Base-by-base conservation (phyloP, 2,888 invertebrate genomes). In the Plusia festucae region DNA sequence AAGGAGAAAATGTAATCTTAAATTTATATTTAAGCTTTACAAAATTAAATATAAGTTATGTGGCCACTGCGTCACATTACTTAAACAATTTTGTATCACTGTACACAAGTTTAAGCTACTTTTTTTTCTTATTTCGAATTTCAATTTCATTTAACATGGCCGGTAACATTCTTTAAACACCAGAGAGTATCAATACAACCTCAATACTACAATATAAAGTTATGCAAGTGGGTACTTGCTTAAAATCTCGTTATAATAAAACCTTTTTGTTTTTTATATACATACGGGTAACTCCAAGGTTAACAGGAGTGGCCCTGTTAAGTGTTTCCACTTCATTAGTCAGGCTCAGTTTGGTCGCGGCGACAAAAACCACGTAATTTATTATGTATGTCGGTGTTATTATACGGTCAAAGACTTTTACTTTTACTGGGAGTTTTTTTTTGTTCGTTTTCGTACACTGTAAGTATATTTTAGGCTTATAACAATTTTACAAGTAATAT, bases 291-390 rank as follows among this genome's bases (percentile, higher is more conserved):
- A 74, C 76, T 66, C 44, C 83, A 84, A 86, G 85, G 85, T 79
- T 82, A 70, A 27, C 58, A 53, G 54, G 65, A 74, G 62, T 60
- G 51, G 68, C 57, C 74, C 60, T 34, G 63, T 40, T 83, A 72
- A 68, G 76, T 76, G 68, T 65, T 75, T 77, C 68, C 73, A 77
- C 81, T 83, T 85, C 83, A 84, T 85, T 85, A 85, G 76, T 56
- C 64, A 52, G 60, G 59, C 73, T 72, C 64, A 78, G 82, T 78
- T 77, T 70, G 73, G 74, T 15, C 30, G 13, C 0, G 9, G 20
- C 52, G 34, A 55, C 20, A 76, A 72, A 70, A 71, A 70, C 11
- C 46, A 22, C 30, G 32, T 49, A 16, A 2, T 24, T 16, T 58
- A 58, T 57, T 54, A 53, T 27, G 24, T 52, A 67, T 52, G 54